These are phyloP conservation scores for Hydrolagus colliei DNA, from an alignment of 2,797 vertebrate genomes.

Conservation along the genomic window DNA sequence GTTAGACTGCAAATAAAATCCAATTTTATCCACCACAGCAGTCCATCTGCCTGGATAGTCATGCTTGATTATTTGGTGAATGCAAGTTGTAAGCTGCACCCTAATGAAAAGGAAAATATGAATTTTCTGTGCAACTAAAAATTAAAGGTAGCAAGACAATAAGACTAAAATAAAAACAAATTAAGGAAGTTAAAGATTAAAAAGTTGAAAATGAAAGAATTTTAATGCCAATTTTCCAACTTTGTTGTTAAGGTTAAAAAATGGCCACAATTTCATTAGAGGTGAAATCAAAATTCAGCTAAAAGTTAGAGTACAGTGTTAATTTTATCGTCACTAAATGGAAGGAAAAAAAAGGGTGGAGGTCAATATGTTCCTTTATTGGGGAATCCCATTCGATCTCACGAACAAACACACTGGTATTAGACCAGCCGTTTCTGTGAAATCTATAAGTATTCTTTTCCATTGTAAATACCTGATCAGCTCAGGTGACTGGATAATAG, in stretches of 20 bases:
- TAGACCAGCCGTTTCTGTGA: not conserved
- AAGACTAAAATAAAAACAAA: not conserved
- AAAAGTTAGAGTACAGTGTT: too few relatives aligned
- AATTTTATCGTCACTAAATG: too few relatives aligned
- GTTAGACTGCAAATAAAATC: conserved; percentile 93
- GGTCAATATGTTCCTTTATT: too few relatives aligned
- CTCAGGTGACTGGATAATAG: conserved; percentile 96
- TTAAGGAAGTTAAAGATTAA: not conserved
- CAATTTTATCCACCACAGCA: conserved; percentile 93
- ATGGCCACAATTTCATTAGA: not conserved
- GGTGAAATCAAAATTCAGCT: too few relatives aligned
- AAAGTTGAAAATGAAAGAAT: not conserved
- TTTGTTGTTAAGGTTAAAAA: not conserved
- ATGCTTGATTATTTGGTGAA: conserved; percentile 97
- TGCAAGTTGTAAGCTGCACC: conserved; percentile 96
- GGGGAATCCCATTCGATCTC: too few relatives aligned
- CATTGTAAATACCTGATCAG: conserved; percentile 77
- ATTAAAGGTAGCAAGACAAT: not conserved
- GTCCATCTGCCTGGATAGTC: conserved; percentile 97
- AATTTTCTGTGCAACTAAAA: not conserved
- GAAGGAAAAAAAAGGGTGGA: too few relatives aligned
- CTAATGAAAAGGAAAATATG: conserved; percentile 53
- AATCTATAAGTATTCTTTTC: not conserved
- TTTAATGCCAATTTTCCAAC: not conserved
- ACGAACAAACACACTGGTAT: not conserved